Base-by-base conservation (phyloP, 2,113 vertebrate genomes). In the Trichechus manatus region DNA sequence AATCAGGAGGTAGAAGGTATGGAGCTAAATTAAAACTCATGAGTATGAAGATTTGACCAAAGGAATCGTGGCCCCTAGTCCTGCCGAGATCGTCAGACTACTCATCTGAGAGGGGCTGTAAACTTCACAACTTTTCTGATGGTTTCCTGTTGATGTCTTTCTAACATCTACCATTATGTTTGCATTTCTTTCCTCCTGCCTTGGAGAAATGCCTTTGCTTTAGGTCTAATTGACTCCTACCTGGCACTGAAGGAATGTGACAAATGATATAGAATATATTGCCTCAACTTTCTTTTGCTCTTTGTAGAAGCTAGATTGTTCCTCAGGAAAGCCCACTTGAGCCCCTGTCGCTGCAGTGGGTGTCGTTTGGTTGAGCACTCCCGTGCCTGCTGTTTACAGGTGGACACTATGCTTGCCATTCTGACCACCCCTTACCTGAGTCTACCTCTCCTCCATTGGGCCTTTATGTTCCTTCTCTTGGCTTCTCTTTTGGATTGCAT, bases 401-500 rank as follows among this genome's bases (percentile, higher is more conserved):
- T 74, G 81, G 70, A 96, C 93, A 63, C 85, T 92, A 42, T 82
- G 94, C 8, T 63, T 95, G 42, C 95, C 84, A 23, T 84, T 83
- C 88, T 17, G 68, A 81, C 84, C 31, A 0, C 93, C 96, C 94
- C 93, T 83, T 94, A 98, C 98, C 97, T 98, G 97, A 81, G 97
- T 96, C 97, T 97, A 96, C 95, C 1, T 72, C 88, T 87, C 91
- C 95, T 94, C 97, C 47, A 0, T 84, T 87, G 97, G 98, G 96
- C 97, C 98, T 97, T 97, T 87, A 77, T 96, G 89, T 95, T 97
- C 93, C 56, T 96, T 80, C 81, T 96, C 74, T 93, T 87, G 92
- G 85, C 97, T 98, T 94, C 89, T 42, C 87, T 66, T 31, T 39
- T 17, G 84, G 63, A 96, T 97, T 96, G 64, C 96, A 27, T 86